phyloP scores from a whole-genome alignment of 2,888 invertebrate species.

The Orthonevra nobilis region DNA sequence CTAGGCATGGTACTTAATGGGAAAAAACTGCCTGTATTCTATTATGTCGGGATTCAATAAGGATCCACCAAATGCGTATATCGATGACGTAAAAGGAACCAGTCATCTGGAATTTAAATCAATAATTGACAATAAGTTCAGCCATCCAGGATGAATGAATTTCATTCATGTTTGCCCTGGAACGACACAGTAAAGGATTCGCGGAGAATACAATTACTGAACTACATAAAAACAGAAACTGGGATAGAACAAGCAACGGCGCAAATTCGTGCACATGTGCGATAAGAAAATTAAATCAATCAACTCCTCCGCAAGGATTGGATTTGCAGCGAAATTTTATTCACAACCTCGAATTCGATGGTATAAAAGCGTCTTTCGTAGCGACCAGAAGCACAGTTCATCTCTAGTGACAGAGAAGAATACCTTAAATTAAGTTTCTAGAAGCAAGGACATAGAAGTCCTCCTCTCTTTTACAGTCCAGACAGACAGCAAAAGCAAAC shows the following conservation, averaged over 20 bases:
- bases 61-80: no score
- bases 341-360: conserved; percentile 6
- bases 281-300: conserved; percentile 74
- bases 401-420: conserved; percentile 45
- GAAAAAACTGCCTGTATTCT: no score
- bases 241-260: no score
- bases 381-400: conserved; percentile 50
- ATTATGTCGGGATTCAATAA: no score
- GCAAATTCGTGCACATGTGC: conserved; percentile 73
- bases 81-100: conserved; percentile 59
- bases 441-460: neutral
- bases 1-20: no score
- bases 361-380: conserved; percentile 39
- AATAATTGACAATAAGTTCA: no score
- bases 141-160: conserved; percentile 34
- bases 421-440: neutral
- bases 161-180: conserved; percentile 59
- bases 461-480: neutral
- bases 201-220: no score
- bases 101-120: conserved; percentile 25
- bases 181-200: conserved; percentile 6
- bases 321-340: conserved; percentile 67
- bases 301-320: conserved; percentile 50
- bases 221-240: no score
- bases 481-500: conserved; percentile 6